Evolutionary conservation across 2,797 vertebrate genomes (phyloP), one percentile per base, ranked within the genome.

Genomic region (Pangasius larnaudii): DNA sequence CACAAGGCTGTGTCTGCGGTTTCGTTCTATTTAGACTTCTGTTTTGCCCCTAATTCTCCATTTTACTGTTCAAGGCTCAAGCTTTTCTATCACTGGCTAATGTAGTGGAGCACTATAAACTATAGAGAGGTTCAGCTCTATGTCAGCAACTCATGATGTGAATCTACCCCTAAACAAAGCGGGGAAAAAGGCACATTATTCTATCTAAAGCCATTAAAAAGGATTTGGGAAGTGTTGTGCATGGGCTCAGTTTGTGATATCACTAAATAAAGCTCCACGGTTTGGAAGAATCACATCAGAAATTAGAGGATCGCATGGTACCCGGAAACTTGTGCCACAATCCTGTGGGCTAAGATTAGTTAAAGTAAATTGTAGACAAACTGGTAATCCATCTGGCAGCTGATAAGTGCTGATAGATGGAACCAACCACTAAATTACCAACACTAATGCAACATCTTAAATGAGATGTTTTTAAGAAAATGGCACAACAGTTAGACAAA

Each of bases 1-100:
- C 79, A 81, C 65, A 71, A 85, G 75, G 22, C 69, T 86, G 86
- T 79, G 61, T 87, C 71, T 88, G 85, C 72, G 84, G 89, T 89
- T 91, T 49, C 58, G 42, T 80, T 85, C 39, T 65, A 80, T 83
- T 89, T 88, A 80, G 85, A 85, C 65, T 84, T 69, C 56, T 84
- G 71, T 67, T 75, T 75, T 69, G 39, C 84, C 33, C 85, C 39
- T 46, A 69, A 49, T 88, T 81, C 72, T 56, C 24, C 22, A 71
- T 85, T 87, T 79, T 63, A 74, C 63, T 83, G 51, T 27, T 14
- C 14, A 80, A 42, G 39, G 36, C 59, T 85, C 53, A 61, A 49
- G 59, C 58, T n/a, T 65, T 77, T 85, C 61, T 88, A 84, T 82
- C 36, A 61, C 46, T n/a, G 33, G 56, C 80, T 51, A 79, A 49